Percentiles rank a stretch among this genome's conserved stretches.
Evolutionary conservation across 2,888 invertebrate species (phyloP).

Genomic region (Mesochorus sp.): DNA sequence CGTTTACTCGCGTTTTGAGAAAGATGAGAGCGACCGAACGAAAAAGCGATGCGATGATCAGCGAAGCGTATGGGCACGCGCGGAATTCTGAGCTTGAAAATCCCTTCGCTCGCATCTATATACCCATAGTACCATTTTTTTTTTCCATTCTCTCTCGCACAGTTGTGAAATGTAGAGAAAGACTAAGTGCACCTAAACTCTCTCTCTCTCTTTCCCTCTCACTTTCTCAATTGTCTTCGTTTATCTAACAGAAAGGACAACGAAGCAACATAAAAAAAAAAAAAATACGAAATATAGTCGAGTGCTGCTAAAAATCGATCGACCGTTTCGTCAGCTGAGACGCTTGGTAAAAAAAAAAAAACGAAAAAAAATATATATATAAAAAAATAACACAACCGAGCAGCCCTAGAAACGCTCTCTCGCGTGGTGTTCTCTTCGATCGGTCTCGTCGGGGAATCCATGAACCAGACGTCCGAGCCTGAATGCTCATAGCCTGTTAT

Average conservation of each 20-base stretch:
- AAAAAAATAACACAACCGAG: slow-evolving; percentile 21
- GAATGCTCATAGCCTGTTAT: slow-evolving; percentile 14
- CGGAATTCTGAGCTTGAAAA: slow-evolving; percentile 47
- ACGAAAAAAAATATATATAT: slow-evolving; percentile 2
- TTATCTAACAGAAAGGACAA: slow-evolving; percentile 12
- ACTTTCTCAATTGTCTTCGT: not conserved
- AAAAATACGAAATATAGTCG: slow-evolving; percentile 14
- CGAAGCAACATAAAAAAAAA: slow-evolving; percentile 18
- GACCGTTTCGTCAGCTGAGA: slow-evolving; percentile 60
- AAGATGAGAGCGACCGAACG: slow-evolving; percentile 53
- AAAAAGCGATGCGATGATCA: slow-evolving; percentile 60
- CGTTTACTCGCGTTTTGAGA: slow-evolving; percentile 25
- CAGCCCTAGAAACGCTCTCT: slow-evolving; percentile 52
- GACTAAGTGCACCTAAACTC: slow-evolving; percentile 24
- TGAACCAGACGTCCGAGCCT: slow-evolving; percentile 32
- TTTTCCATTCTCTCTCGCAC: slow-evolving; percentile 24
- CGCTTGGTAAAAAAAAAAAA: slow-evolving; percentile 22
- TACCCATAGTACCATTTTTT: slow-evolving; percentile 4
- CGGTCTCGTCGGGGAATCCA: slow-evolving; percentile 52
- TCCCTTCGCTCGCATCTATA: slow-evolving; percentile 2
- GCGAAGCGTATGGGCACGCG: slow-evolving; percentile 55
- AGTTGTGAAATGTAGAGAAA: slow-evolving; percentile 24
- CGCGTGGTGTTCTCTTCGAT: slow-evolving; percentile 53
- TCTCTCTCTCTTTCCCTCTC: not conserved
- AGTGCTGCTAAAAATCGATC: slow-evolving; percentile 64